These are phyloP conservation scores for Lathronympha strigana DNA, from an alignment of 2,888 invertebrate genomes.

Conservation along the genomic window DNA sequence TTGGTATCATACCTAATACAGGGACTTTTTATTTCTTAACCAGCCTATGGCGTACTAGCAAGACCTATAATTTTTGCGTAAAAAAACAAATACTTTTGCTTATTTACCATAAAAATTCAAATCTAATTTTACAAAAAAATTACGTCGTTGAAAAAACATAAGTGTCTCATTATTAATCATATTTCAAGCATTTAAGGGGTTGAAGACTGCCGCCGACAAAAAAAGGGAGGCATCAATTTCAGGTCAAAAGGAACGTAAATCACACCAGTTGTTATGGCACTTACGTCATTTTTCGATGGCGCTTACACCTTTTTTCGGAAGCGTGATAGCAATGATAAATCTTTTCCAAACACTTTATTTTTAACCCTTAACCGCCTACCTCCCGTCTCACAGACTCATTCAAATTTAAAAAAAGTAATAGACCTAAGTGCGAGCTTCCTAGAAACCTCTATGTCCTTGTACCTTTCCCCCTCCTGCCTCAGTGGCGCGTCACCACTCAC, in stretches of 20 bases:
- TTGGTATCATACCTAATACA: too few species aligned
- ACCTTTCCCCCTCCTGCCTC: too few species aligned
- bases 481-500: too few species aligned
- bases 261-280: too few species aligned
- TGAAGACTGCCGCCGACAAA: constrained; percentile 35
- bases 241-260: neutral
- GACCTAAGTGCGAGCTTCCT: too few species aligned
- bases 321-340: constrained; percentile 33
- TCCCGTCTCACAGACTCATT: too few species aligned
- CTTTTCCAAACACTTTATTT: constrained; percentile 40
- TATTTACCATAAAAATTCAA: neutral
- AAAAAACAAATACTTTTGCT: neutral
- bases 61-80: too few species aligned
- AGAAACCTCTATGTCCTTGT: too few species aligned
- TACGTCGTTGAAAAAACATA: constrained; percentile 11
- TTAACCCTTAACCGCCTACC: too few species aligned
- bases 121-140: constrained; percentile 6
- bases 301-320: neutral
- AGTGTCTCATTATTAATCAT: constrained; percentile 37
- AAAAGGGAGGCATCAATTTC: constrained; percentile 15
- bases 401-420: too few species aligned
- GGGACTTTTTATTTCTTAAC: too few species aligned
- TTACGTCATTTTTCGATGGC: neutral
- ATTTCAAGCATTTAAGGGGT: constrained; percentile 39
- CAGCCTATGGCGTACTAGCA: too few species aligned